A percentile compares a stretch with the other conserved stretches of the same genome.
These are phyloP conservation scores for Epinotia brunnichana DNA, from an alignment of 2,888 invertebrate genomes.

Conservation along the genomic window DNA sequence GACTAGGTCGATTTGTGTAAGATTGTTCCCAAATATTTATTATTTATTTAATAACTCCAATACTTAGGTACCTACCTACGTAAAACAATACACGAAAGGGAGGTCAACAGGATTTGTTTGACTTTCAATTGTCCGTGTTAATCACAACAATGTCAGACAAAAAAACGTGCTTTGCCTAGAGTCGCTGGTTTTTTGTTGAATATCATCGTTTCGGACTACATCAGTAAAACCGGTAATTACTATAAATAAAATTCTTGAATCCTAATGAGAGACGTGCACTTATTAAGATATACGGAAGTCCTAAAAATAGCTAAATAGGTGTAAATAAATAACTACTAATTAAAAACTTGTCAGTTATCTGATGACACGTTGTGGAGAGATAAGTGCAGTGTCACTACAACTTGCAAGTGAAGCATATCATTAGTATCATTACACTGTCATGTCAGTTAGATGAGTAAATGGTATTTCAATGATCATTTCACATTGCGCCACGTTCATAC, in stretches of 20 bases:
- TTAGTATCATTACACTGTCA: slow-evolving; percentile 33
- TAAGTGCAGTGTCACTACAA: slow-evolving; percentile 27
- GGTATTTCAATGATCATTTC: background rate
- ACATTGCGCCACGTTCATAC: background rate
- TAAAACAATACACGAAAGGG: background rate
- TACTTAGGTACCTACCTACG: no score
- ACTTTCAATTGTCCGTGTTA: background rate
- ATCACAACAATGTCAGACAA: background rate
- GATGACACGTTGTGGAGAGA: slow-evolving; percentile 6
- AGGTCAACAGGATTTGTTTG: background rate
- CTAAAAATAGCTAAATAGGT: slow-evolving; percentile 4
- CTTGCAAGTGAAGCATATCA: slow-evolving; percentile 17
- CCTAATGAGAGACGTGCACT: background rate
- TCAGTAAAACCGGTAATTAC: background rate
- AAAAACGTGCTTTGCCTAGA: background rate
- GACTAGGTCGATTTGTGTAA: no score
- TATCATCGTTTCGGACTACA: background rate
- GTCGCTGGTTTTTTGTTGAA: background rate
- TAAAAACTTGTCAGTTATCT: slow-evolving; percentile 28
- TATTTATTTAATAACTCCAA: no score
- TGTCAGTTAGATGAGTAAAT: slow-evolving; percentile 29
- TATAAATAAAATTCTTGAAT: background rate
- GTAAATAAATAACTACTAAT: slow-evolving; percentile 3
- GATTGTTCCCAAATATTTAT: no score
- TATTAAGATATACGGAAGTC: slow-evolving; percentile 18